These are phyloP conservation scores for Nyctalus aviator DNA, from an alignment of 2,797 vertebrate species.

Conservation along the genomic window DNA sequence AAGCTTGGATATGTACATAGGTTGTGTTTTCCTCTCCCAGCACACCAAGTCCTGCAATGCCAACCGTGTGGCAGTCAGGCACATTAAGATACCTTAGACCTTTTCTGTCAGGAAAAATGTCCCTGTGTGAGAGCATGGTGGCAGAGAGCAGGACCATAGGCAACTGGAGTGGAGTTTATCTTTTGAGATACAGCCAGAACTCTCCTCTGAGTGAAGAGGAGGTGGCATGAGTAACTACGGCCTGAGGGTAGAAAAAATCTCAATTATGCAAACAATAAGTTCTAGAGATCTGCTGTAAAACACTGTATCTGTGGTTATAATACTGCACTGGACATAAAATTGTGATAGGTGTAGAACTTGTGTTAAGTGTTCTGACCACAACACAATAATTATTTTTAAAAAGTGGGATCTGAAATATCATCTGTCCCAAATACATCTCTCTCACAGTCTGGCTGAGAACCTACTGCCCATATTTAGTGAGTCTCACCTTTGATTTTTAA, in stretches of 20 bases:
- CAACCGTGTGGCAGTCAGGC: slow-evolving; percentile 3
- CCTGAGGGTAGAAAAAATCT: background rate
- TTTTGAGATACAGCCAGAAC: background rate
- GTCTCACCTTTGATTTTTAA: background rate
- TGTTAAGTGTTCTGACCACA: background rate
- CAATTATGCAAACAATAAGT: background rate
- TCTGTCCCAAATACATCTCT: background rate
- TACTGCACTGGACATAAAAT: background rate
- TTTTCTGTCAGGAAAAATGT: background rate
- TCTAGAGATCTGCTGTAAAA: background rate
- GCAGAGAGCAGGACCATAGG: background rate
- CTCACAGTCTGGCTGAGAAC: background rate
- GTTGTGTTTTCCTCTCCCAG: slow-evolving; percentile 72
- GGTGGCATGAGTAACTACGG: background rate
- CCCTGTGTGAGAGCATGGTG: background rate
- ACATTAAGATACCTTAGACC: background rate
- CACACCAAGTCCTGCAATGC: slow-evolving; percentile 65
- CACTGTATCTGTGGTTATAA: background rate
- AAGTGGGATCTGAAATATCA: background rate
- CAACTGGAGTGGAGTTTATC: background rate
- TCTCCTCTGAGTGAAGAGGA: background rate
- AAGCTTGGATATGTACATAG: slow-evolving; percentile 79
- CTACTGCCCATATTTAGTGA: background rate
- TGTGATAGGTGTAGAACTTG: background rate
- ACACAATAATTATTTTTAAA: background rate